These are phyloP conservation scores for Monarcha castaneiventris DNA, from an alignment of 2,113 vertebrate genomes.

Conservation along the genomic window DNA sequence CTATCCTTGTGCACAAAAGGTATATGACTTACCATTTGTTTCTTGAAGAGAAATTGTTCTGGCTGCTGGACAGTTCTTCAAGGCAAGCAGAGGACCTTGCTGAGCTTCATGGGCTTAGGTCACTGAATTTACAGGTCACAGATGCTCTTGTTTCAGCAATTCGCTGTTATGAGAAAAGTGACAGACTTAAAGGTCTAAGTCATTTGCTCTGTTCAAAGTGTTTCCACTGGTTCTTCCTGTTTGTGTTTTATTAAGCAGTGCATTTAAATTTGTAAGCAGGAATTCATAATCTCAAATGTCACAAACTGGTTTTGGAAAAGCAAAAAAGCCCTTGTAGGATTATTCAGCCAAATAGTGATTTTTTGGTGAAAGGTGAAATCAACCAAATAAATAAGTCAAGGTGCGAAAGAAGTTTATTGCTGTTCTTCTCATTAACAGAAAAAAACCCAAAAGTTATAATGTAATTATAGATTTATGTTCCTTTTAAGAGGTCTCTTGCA, in stretches of 20 bases:
- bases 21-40: neutral
- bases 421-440: neutral
- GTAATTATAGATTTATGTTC: neutral
- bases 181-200: neutral
- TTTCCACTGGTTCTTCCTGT: neutral
- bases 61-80: neutral
- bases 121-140: neutral
- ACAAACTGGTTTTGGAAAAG: neutral
- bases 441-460: rapidly evolving
- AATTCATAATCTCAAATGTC: neutral
- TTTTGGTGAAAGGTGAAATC: neutral
- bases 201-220: neutral
- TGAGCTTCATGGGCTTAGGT: neutral
- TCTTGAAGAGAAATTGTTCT: neutral
- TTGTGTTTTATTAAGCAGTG: neutral
- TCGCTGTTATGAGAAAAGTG: neutral
- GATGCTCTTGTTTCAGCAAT: neutral
- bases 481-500: neutral
- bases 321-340: neutral
- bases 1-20: neutral
- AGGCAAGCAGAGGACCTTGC: neutral
- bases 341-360: neutral
- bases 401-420: neutral
- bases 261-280: neutral
- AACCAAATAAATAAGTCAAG: neutral